Evolutionary conservation across 2,888 invertebrate genomes (phyloP).

Genomic region (Iselma pallidipennis): DNA sequence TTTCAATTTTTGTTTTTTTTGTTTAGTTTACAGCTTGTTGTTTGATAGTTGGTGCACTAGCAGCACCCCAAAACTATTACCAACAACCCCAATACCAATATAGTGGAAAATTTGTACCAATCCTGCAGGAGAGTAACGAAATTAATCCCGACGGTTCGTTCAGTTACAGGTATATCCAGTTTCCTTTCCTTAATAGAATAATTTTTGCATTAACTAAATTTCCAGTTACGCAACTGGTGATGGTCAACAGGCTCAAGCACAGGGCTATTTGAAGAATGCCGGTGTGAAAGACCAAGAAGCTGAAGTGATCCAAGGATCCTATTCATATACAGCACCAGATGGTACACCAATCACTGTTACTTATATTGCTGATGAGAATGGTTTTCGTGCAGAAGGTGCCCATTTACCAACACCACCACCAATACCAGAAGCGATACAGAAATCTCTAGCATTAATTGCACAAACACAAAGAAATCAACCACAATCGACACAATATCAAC

Average conservation of each 20-base stretch:
- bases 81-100: slow-evolving; percentile 36
- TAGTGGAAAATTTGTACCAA: slow-evolving; percentile 54
- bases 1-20: background rate
- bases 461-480: slow-evolving; percentile 35
- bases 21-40: slow-evolving; percentile 31
- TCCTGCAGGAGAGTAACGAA: slow-evolving; percentile 60
- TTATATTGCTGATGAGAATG: slow-evolving; percentile 78
- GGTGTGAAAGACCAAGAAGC: slow-evolving; percentile 70
- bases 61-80: slow-evolving; percentile 42
- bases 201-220: slow-evolving; percentile 3
- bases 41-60: slow-evolving; percentile 37
- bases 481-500: slow-evolving; percentile 40
- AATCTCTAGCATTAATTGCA: slow-evolving; percentile 55
- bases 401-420: slow-evolving; percentile 79
- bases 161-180: slow-evolving; percentile 57
- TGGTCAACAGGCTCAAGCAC: slow-evolving; percentile 78
- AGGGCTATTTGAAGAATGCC: slow-evolving; percentile 73
- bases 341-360: slow-evolving; percentile 62
- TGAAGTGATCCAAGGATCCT: slow-evolving; percentile 75
- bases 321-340: slow-evolving; percentile 61
- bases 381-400: slow-evolving; percentile 75
- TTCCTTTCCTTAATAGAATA: background rate
- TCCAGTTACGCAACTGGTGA: slow-evolving; percentile 74
- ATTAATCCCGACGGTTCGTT: slow-evolving; percentile 64
- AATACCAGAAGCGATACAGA: slow-evolving; percentile 70